Percentiles rank a stretch among this genome's conserved stretches.
Evolutionary conservation across 2,113 vertebrate genomes (phyloP).

Genomic region (Microtus pennsylvanicus): DNA sequence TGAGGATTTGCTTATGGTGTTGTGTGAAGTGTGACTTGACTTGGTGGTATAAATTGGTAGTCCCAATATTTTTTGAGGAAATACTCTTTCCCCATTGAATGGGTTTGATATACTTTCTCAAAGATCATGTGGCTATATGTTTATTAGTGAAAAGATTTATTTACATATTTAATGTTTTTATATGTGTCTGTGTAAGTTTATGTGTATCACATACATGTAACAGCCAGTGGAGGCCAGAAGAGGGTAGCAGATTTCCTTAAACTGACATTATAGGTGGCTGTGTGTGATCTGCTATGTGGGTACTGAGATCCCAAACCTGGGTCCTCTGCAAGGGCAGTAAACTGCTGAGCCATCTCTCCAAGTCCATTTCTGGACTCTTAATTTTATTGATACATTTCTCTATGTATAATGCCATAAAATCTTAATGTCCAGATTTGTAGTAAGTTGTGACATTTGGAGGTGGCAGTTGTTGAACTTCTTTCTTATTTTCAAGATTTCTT

Average conservation of each 20-base stretch:
- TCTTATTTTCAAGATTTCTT: constrained; percentile 14
- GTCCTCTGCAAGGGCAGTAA: background rate
- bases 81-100: background rate
- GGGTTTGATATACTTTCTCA: background rate
- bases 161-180: background rate
- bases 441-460: background rate
- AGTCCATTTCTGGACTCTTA: background rate
- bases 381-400: background rate
- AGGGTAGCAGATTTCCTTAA: background rate
- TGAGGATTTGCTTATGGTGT: background rate
- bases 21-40: background rate
- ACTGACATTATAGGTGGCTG: background rate
- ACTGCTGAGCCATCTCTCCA: background rate
- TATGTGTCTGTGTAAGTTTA: background rate
- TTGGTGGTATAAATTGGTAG: constrained; percentile 22
- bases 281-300: background rate
- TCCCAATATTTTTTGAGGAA: constrained; percentile 34
- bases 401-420: background rate
- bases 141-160: background rate
- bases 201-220: background rate
- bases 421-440: background rate
- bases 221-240: background rate
- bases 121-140: constrained; percentile 5
- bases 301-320: background rate
- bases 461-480: constrained; percentile 1